A percentile compares a stretch with the other conserved stretches of the same genome.
These are phyloP conservation scores for Oryzias sinensis DNA, from an alignment of 2,797 vertebrate species.

Conservation along the genomic window DNA sequence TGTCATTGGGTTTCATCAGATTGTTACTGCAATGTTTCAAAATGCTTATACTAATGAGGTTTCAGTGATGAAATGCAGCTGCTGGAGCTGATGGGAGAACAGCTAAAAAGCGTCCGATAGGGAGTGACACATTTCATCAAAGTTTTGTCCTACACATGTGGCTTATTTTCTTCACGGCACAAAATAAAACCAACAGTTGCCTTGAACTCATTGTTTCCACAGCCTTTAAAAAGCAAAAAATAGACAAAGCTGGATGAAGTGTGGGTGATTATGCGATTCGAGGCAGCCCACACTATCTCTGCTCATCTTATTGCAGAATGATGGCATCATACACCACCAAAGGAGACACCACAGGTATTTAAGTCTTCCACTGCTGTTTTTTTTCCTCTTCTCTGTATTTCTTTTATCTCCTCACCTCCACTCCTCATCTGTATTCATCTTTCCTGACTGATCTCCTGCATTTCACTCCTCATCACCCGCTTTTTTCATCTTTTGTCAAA, in stretches of 20 bases:
- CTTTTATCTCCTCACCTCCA: constrained; percentile 60
- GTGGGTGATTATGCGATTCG: constrained; percentile 18
- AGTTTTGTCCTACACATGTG: not conserved
- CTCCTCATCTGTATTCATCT: constrained; percentile 54
- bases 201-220: not conserved
- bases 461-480: constrained; percentile 58
- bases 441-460: constrained; percentile 52
- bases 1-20: constrained; percentile 3
- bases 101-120: constrained; percentile 2
- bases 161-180: not conserved
- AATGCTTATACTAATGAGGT: constrained; percentile 16
- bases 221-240: constrained; percentile 16
- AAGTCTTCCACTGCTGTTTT: constrained; percentile 33
- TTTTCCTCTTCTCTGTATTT: constrained; percentile 22
- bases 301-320: constrained; percentile 55
- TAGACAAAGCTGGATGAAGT: constrained; percentile 26
- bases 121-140: constrained; percentile 5
- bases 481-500: constrained; percentile 72
- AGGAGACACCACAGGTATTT: constrained; percentile 58
- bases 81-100: not conserved
- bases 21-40: constrained; percentile 11
- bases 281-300: constrained; percentile 27
- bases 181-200: not conserved
- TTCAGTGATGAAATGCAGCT: constrained; percentile 19
- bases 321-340: constrained; percentile 64